These are phyloP conservation scores for Oreamnos americanus DNA, from an alignment of 2,113 vertebrate genomes.

Conservation along the genomic window DNA sequence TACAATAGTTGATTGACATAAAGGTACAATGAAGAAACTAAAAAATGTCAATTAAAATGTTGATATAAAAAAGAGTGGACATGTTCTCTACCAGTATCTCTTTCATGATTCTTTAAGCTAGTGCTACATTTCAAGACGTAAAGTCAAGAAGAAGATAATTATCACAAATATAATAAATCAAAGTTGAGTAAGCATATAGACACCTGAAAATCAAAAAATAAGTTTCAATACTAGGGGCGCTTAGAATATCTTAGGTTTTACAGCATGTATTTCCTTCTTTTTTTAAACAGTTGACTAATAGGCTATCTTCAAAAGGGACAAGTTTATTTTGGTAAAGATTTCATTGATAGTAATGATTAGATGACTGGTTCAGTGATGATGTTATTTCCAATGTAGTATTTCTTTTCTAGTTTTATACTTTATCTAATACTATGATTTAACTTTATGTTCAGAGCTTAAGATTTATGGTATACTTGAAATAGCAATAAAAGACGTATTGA, in stretches of 20 bases:
- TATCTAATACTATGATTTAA: background rate
- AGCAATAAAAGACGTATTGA: background rate
- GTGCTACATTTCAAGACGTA: background rate
- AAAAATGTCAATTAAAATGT: background rate
- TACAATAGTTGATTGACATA: background rate
- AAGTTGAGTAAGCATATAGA: background rate
- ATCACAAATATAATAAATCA: background rate
- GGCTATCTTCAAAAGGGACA: background rate
- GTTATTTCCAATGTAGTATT: background rate
- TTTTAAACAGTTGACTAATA: background rate
- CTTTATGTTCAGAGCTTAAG: background rate
- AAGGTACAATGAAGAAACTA: background rate
- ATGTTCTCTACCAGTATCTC: background rate
- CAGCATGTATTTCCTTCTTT: background rate
- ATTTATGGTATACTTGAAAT: background rate
- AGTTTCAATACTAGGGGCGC: background rate
- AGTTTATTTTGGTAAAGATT: background rate
- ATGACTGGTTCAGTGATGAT: background rate
- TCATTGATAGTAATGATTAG: background rate
- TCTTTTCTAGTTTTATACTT: background rate
- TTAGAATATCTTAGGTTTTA: background rate
- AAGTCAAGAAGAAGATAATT: background rate
- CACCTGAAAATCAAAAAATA: background rate
- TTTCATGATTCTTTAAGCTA: background rate
- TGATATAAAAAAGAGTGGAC: background rate